Percentiles rank a stretch among this genome's conserved stretches.
Evolutionary conservation across 2,888 invertebrate genomes (phyloP).

Genomic region (Cyaniris semiargus): DNA sequence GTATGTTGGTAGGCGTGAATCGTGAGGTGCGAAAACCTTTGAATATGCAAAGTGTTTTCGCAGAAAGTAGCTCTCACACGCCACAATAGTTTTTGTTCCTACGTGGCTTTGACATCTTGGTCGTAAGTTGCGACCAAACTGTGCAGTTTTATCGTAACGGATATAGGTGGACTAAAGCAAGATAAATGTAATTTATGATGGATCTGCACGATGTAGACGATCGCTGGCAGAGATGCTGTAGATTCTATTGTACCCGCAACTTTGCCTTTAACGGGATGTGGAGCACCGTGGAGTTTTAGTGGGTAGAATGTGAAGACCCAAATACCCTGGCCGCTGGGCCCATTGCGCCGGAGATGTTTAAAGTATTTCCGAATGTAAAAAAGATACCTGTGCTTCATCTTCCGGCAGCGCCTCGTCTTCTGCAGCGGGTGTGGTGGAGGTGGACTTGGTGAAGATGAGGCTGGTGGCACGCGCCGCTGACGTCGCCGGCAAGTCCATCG

Average conservation of each 20-base stretch:
- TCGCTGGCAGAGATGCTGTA: not conserved
- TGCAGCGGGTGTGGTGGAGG: conserved; percentile 72
- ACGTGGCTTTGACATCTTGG: not conserved
- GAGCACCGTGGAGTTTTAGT: no score
- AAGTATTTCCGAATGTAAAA: not conserved
- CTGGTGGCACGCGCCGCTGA: conserved; percentile 82
- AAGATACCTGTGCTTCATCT: conserved; percentile 52
- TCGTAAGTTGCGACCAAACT: not conserved
- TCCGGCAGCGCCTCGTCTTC: conserved; percentile 57
- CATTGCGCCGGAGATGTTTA: no score
- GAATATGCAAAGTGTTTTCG: not conserved
- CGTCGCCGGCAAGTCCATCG: conserved; percentile 65
- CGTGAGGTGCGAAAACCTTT: not conserved
- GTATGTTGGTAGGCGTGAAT: not conserved
- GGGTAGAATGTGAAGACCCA: no score
- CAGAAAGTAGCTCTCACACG: conserved; percentile 7
- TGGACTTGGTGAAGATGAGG: conserved; percentile 78
- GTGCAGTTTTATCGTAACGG: not conserved
- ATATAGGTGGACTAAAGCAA: no score
- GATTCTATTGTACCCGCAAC: not conserved
- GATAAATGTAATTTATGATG: not conserved
- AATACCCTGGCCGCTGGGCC: no score
- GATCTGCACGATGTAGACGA: not conserved
- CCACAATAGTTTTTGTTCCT: not conserved
- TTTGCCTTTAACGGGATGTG: not conserved